Conservation (phyloP, 2,888 invertebrate species). For the Uropetala carovei region DNA sequence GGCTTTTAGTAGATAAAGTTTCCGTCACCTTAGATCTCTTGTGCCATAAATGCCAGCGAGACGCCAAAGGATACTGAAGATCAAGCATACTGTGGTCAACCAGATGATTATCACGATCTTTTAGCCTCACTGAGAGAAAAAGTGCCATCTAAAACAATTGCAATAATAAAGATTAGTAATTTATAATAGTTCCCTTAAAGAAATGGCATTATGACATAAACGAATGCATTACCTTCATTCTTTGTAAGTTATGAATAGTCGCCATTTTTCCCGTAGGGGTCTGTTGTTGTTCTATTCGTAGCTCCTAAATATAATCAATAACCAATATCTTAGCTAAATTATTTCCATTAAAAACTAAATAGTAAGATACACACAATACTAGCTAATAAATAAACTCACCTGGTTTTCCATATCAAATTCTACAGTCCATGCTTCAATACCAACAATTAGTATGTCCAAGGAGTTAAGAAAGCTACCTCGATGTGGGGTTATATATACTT, state of each 20-base stretch:
- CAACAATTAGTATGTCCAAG: conserved; percentile 61
- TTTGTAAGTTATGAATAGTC: conserved; percentile 66
- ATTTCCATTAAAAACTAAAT: neutral
- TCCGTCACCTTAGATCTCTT: neutral
- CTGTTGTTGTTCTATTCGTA: conserved; percentile 25
- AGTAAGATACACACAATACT: neutral
- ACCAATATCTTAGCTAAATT: conserved; percentile 37
- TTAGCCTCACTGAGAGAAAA: conserved; percentile 51
- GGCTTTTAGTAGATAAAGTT: neutral
- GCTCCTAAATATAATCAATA: conserved; percentile 51
- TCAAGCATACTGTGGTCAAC: conserved; percentile 65
- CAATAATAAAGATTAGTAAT: neutral
- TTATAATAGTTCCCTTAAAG: too few species aligned
- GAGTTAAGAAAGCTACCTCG: conserved; percentile 65
- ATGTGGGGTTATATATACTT: conserved; percentile 37
- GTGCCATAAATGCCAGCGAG: conserved; percentile 65
- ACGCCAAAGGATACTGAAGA: conserved; percentile 65
- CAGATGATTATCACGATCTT: conserved; percentile 31
- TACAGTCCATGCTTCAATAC: conserved; percentile 65
- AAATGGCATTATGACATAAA: too few species aligned
- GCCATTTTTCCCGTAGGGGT: conserved; percentile 23
- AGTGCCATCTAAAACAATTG: conserved; percentile 58
- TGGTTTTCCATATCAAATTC: neutral
- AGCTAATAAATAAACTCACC: conserved; percentile 6
- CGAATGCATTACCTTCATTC: conserved; percentile 63